phyloP scores from a whole-genome alignment of 2,797 vertebrate genomes.

The Muscicapa comitata region DNA sequence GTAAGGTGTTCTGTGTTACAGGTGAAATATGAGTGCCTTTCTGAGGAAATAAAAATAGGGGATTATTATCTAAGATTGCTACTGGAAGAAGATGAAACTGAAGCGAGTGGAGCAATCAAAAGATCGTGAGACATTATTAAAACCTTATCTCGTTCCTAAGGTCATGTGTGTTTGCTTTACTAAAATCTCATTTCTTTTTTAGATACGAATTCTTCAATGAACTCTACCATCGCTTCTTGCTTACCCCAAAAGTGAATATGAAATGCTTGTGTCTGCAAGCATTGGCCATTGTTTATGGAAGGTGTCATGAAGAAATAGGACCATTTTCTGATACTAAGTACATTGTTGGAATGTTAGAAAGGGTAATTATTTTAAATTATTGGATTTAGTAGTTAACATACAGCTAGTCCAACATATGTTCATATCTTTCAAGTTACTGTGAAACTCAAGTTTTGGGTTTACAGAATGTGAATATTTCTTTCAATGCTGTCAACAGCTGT shows the following conservation, averaged over 20 bases:
- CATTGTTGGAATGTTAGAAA: slow-evolving; percentile 96
- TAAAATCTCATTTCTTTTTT: slow-evolving; percentile 11
- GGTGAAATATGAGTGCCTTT: slow-evolving; percentile 98
- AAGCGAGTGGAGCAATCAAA: slow-evolving; percentile 93
- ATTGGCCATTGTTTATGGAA: slow-evolving; percentile 95
- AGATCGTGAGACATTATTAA: slow-evolving; percentile 87
- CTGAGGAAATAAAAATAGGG: slow-evolving; percentile 97
- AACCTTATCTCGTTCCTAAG: background rate
- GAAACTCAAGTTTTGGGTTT: background rate
- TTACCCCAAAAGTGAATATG: slow-evolving; percentile 98
- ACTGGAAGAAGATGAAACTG: slow-evolving; percentile 94
- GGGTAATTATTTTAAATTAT: slow-evolving; percentile 73
- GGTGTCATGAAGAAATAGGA: slow-evolving; percentile 95
- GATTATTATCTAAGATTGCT: slow-evolving; percentile 97
- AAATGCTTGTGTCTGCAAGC: slow-evolving; percentile 99
- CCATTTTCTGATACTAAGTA: slow-evolving; percentile 96
- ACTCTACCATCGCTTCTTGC: slow-evolving; percentile 96
- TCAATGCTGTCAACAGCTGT: background rate
- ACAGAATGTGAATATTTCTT: background rate
- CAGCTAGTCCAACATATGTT: background rate
- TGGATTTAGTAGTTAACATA: background rate
- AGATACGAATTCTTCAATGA: slow-evolving; percentile 99
- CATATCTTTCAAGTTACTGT: background rate
- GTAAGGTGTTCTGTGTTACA: slow-evolving; percentile 57
- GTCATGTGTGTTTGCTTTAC: background rate